These are phyloP conservation scores for Zenarchopterus dispar DNA, from an alignment of 2,797 vertebrate species.

Conservation along the genomic window DNA sequence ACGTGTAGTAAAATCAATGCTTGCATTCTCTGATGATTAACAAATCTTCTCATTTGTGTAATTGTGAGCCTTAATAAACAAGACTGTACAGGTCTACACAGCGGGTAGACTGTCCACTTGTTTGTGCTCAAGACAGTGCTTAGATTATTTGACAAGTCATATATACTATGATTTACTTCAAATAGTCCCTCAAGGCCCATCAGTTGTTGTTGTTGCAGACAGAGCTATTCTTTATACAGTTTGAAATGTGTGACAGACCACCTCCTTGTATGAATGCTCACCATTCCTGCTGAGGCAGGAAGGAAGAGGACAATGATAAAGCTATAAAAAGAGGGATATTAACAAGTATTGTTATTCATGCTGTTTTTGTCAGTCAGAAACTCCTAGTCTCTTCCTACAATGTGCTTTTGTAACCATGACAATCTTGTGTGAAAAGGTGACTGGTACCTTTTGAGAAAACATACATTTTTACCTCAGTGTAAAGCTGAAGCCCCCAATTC, in stretches of 20 bases:
- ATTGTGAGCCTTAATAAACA: too few species aligned
- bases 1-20: too few species aligned
- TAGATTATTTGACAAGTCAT: too few species aligned
- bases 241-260: slow-evolving; percentile 26
- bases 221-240: slow-evolving; percentile 13
- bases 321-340: slow-evolving; percentile 70
- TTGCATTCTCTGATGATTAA: too few species aligned
- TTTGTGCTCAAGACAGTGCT: too few species aligned
- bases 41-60: too few species aligned
- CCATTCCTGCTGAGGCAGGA: slow-evolving; percentile 56
- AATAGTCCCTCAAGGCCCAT: neutral
- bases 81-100: too few species aligned
- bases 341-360: slow-evolving; percentile 43
- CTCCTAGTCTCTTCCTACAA: slow-evolving; percentile 53
- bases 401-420: slow-evolving; percentile 71
- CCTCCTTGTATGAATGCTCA: slow-evolving; percentile 50
- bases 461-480: slow-evolving; percentile 58
- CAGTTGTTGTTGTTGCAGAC: slow-evolving; percentile 7
- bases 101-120: too few species aligned
- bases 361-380: slow-evolving; percentile 48
- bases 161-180: neutral
- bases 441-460: slow-evolving; percentile 66
- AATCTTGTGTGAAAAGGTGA: slow-evolving; percentile 71
- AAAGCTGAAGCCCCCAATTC: slow-evolving; percentile 67
- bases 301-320: slow-evolving; percentile 51